Evolutionary conservation across 2,797 vertebrate species (phyloP).

Genomic region (Takifugu rubripes): DNA sequence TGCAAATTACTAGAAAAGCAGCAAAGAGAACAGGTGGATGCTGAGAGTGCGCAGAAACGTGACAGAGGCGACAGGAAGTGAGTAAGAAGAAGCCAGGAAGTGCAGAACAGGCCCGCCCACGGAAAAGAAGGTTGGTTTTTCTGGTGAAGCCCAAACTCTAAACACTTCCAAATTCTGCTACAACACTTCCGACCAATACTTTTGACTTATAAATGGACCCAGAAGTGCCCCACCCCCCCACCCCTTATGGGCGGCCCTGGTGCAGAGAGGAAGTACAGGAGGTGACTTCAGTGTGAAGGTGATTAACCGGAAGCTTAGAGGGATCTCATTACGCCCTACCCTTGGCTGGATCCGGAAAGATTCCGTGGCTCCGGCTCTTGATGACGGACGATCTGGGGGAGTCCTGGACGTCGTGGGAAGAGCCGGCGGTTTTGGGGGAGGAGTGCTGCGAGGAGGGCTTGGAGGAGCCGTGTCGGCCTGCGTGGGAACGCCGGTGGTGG

Average conservation of each 20-base stretch:
- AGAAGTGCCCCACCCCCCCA: no score
- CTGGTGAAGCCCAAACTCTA: no score
- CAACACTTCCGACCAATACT: no score
- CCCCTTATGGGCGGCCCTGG: background rate
- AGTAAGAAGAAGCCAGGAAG: slow-evolving; percentile 15
- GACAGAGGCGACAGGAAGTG: slow-evolving; percentile 32
- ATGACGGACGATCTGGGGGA: slow-evolving; percentile 94
- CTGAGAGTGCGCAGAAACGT: slow-evolving; percentile 25
- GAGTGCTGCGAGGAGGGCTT: slow-evolving; percentile 84
- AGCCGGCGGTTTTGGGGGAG: slow-evolving; percentile 85
- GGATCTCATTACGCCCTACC: slow-evolving; percentile 76
- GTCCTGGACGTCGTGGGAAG: slow-evolving; percentile 77
- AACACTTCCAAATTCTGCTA: no score
- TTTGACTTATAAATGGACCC: no score
- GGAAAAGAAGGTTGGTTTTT: no score
- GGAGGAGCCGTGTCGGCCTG: slow-evolving; percentile 83
- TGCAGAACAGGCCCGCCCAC: background rate
- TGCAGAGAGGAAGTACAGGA: slow-evolving; percentile 23
- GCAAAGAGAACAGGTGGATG: slow-evolving; percentile 6
- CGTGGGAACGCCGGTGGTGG: slow-evolving; percentile 88
- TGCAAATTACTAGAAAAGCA: background rate
- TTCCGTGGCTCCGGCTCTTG: slow-evolving; percentile 96
- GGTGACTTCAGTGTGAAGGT: slow-evolving; percentile 2
- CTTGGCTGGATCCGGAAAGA: slow-evolving; percentile 97
- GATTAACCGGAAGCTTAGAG: no score